Evolutionary conservation across 2,888 invertebrate species (phyloP).

Genomic region (Acrocyrtus sp.): DNA sequence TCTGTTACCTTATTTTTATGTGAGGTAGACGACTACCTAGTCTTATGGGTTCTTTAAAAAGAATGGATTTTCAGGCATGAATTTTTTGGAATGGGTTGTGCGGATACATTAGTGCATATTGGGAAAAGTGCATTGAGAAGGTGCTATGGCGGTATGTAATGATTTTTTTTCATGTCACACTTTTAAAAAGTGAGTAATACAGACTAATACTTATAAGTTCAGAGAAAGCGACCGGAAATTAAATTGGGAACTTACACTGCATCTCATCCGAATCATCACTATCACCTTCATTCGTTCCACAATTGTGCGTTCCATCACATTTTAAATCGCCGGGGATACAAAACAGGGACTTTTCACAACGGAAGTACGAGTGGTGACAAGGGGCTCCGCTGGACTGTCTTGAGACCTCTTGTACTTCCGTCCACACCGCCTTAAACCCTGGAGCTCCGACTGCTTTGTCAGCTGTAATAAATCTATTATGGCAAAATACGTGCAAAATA

Average conservation of each 20-base stretch:
- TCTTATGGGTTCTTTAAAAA: too few species aligned
- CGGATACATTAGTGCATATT: too few species aligned
- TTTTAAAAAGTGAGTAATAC: too few species aligned
- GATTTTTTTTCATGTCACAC: too few species aligned
- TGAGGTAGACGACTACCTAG: too few species aligned
- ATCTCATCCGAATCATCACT: constrained; percentile 70
- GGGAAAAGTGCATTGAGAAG: too few species aligned
- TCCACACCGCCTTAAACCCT: constrained; percentile 95
- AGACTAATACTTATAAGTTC: too few species aligned
- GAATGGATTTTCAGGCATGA: too few species aligned
- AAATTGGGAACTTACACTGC: constrained; percentile 64
- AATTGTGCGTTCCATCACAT: constrained; percentile 69
- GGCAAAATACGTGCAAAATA: constrained; percentile 59
- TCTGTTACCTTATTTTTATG: too few species aligned
- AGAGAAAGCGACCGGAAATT: neutral
- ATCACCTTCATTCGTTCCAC: constrained; percentile 66
- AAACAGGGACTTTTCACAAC: constrained; percentile 67
- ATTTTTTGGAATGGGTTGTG: too few species aligned
- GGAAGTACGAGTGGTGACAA: constrained; percentile 65
- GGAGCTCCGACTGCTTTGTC: constrained; percentile 94
- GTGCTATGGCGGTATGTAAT: too few species aligned
- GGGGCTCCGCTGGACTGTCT: constrained; percentile 16
- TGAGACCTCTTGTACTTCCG: constrained; percentile 76
- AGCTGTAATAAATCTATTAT: constrained; percentile 94
- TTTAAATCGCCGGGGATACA: constrained; percentile 69